Base-by-base conservation (phyloP, 2,113 vertebrate species). In the Rana temporaria region DNA sequence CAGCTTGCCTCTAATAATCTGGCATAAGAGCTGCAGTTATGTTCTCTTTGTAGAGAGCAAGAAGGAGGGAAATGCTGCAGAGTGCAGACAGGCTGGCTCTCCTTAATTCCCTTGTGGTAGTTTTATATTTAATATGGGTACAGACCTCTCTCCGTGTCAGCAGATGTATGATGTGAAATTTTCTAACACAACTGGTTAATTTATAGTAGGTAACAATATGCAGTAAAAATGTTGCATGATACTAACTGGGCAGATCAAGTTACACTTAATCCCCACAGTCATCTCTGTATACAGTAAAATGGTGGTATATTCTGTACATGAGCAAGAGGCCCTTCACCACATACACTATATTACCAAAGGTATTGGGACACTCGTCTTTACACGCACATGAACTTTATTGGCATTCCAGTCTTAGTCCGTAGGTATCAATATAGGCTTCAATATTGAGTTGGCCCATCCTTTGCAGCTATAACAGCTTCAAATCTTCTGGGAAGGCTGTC, bases 31-130 rank as follows among this genome's bases (percentile, higher is more conserved):
- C 48, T 2, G 22, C 11, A 34, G n/a, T 55, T 53, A 12, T 30
- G 53, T 66, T 55, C 62, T 56, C 24, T 66, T 22, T 55, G n/a
- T 53, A 15, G 53, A 78, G 24, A 66, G 75, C 62, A 78, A 48
- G n/a, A 20, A 2, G 19, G 34, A 74, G 20, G n/a, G 48, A 11
- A 65, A 15, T 78, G 26, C 11, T 66, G 75, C 14, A 78, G 75
- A 78, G 4, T 66, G 75, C 14, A 78, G 75, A 78, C 63, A 55
- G 62, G 42, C 38, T 26, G 75, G 16, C 75, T 78, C 75, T 30
- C 11, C 26, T 64, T 11, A 53, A 78, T 78, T 78, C 62, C 75
- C 75, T 24, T 26, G 66, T 66, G 75, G 53, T 66, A 78, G 53
- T 20, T 30, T 52, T 16, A 14, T 52, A 30, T 64, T 12, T 78